Conservation (phyloP, 2,888 invertebrate genomes). For the Byasa hedistus region DNA sequence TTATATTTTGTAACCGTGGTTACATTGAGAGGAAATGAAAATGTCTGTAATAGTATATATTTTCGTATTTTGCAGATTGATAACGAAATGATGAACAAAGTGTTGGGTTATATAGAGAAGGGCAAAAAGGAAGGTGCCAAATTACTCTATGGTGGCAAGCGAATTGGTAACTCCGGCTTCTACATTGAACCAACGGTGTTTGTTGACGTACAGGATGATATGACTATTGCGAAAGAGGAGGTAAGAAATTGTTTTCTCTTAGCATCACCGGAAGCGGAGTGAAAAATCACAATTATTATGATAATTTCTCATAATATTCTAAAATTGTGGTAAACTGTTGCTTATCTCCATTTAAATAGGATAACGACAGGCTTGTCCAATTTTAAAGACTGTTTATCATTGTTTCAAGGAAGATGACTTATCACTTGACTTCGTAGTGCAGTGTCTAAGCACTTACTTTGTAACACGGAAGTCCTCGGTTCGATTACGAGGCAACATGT, state of each 20-base stretch:
- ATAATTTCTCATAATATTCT: background rate
- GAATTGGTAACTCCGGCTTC: constrained; percentile 83
- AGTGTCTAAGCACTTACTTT: background rate
- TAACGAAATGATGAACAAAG: constrained; percentile 85
- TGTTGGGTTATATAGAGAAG: constrained; percentile 85
- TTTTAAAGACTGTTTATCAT: background rate
- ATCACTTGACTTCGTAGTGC: background rate
- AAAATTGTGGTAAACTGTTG: background rate
- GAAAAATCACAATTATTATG: no score
- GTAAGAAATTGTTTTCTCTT: constrained; percentile 57
- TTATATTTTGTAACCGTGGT: no score
- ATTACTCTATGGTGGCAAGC: constrained; percentile 85
- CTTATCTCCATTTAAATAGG: background rate
- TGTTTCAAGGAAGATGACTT: background rate
- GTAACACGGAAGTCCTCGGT: no score
- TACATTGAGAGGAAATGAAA: no score
- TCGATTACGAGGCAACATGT: no score
- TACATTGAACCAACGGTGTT: constrained; percentile 90
- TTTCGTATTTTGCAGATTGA: constrained; percentile 77
- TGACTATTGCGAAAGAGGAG: constrained; percentile 89
- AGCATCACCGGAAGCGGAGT: background rate
- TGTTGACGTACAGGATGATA: constrained; percentile 85
- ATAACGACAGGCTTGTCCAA: background rate
- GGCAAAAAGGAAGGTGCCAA: constrained; percentile 91
- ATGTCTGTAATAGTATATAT: background rate